Conservation (phyloP, 2,888 invertebrate genomes). For the Arge pagana region DNA sequence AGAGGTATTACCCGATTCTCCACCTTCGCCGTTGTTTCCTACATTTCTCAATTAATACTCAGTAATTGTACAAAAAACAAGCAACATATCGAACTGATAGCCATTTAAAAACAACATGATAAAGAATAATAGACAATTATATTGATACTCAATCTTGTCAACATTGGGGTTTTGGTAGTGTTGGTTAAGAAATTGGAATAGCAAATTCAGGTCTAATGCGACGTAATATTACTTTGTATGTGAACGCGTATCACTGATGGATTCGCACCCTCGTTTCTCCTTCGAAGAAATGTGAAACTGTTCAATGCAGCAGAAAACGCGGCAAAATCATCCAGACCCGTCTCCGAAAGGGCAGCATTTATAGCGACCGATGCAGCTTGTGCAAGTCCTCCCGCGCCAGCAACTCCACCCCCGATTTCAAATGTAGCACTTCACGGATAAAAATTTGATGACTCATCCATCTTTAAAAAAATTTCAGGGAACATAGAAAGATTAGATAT, state of each 20-base stretch:
- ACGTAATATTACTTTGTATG: conserved; percentile 13
- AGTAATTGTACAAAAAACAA: conserved; percentile 4
- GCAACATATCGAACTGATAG: no score
- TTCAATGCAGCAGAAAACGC: conserved; percentile 51
- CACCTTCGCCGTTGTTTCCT: conserved; percentile 31
- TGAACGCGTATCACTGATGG: conserved; percentile 11
- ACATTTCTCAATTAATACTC: background rate
- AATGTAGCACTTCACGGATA: background rate
- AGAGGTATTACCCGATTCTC: conserved; percentile 26
- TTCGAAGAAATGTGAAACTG: conserved; percentile 38
- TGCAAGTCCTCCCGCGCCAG: conserved; percentile 34
- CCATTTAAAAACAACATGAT: no score
- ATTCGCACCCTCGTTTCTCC: conserved; percentile 27
- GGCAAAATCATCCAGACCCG: conserved; percentile 44
- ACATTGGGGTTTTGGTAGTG: background rate
- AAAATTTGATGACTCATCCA: background rate
- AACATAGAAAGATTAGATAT: background rate
- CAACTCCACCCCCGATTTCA: conserved; percentile 3
- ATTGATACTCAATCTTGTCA: background rate
- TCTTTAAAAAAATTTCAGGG: background rate
- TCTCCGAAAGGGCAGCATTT: conserved; percentile 53
- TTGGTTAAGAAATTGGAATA: background rate
- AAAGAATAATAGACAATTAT: background rate
- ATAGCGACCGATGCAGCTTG: conserved; percentile 50
- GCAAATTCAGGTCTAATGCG: background rate